These are phyloP conservation scores for Emydoidea blandingii DNA, from an alignment of 2,797 vertebrate species.

Conservation along the genomic window DNA sequence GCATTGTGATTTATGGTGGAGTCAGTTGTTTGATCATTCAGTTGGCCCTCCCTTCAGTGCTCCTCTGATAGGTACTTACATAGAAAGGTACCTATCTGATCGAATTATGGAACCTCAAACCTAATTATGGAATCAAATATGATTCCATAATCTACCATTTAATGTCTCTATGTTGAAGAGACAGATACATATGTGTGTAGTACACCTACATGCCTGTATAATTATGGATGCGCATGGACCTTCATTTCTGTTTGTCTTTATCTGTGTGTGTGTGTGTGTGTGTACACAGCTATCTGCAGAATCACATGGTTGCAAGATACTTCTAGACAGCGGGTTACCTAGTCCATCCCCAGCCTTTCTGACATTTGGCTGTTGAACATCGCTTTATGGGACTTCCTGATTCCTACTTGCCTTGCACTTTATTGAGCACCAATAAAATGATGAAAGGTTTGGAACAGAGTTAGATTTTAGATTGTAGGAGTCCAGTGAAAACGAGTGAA, in stretches of 20 bases:
- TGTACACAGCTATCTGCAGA: background rate
- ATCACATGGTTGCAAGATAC: background rate
- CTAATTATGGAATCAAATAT: constrained; percentile 68
- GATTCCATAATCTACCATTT: constrained; percentile 62
- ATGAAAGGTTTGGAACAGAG: background rate
- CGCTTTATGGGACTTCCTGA: accelerated
- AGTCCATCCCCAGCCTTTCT: background rate
- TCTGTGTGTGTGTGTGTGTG: background rate
- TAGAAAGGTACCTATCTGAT: constrained; percentile 67
- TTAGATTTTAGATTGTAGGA: background rate
- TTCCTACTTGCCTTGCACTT: background rate
- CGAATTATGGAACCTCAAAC: constrained; percentile 67
- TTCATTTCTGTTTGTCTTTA: constrained; percentile 41
- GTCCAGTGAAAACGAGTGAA: background rate
- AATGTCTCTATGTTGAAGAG: constrained; percentile 37
- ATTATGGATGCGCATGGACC: background rate
- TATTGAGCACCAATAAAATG: background rate
- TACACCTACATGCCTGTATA: background rate
- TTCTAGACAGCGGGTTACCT: background rate
- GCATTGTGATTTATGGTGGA: constrained; percentile 44
- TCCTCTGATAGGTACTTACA: constrained; percentile 42
- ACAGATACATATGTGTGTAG: background rate
- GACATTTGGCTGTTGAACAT: background rate
- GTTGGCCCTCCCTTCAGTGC: constrained; percentile 17
- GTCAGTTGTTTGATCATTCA: constrained; percentile 65